Conservation (phyloP, 2,797 vertebrate genomes). For the Pachyuromys duprasi region DNA sequence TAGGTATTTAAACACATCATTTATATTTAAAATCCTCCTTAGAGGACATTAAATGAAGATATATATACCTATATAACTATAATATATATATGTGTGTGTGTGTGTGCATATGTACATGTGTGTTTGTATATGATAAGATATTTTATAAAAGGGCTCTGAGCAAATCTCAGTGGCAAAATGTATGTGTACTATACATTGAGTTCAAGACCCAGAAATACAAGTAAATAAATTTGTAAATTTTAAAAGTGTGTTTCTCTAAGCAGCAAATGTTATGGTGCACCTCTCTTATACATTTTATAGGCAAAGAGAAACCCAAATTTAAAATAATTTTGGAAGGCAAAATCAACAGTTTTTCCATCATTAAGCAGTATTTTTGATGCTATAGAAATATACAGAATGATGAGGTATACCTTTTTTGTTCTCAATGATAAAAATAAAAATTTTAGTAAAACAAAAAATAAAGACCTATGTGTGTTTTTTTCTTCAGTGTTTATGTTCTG, state of each 20-base stretch:
- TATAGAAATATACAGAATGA: neutral
- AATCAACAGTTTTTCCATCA: neutral
- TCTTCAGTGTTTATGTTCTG: neutral
- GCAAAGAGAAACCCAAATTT: neutral
- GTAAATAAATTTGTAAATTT: neutral
- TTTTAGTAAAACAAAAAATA: neutral
- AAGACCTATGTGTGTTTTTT: neutral
- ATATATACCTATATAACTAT: neutral
- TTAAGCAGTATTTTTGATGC: slow-evolving; percentile 7
- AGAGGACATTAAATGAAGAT: neutral
- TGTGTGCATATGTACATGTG: too few species aligned
- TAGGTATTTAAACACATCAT: neutral
- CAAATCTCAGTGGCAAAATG: neutral
- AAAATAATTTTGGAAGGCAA: slow-evolving; percentile 48
- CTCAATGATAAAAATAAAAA: neutral
- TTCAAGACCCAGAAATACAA: neutral
- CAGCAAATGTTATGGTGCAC: neutral
- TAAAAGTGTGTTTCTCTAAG: neutral
- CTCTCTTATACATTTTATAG: neutral
- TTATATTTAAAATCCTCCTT: neutral
- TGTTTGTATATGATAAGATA: neutral
- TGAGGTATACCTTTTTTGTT: neutral
- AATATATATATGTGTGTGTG: neutral
- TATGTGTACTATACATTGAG: neutral
- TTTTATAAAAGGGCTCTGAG: neutral